Base-by-base conservation (phyloP, 2,797 vertebrate species). In the Pipistrellus pygmaeus region DNA sequence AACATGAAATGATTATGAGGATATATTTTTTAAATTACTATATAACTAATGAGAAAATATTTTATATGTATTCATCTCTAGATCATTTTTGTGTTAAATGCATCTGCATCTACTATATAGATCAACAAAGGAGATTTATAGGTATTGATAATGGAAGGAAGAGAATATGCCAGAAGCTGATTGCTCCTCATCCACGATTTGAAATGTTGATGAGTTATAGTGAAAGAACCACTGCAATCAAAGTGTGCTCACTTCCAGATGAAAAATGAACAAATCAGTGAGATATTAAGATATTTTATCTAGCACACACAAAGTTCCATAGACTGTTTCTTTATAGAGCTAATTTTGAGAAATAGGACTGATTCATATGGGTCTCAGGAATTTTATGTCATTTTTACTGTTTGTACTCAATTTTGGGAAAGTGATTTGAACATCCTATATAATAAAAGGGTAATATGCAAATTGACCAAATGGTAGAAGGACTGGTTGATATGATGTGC, bases 251-350 rank as follows among this genome's bases (percentile, higher is more conserved):
- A 83, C n/a, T 81, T 77, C 44, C 41, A 95, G 72, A 73, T 46
- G 68, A 84, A 90, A 91, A 91, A 10, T 30, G 23, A 73, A 92
- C 48, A 77, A 83, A 95, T 38, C 80, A 62, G 18, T 76, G 83
- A 96, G 53, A 71, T 69, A 91, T 72, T 88, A 84, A 94, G 73
- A 72, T 69, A 93, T 77, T 91, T 93, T 91, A 48, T 91, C 60
- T 93, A 86, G 73, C 27, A 77, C 18, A 53, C 5, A 41, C 11
- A 7, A 64, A 64, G 32, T 90, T 90, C 80, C 76, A 93, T 32
- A 2, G 18, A 89, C 57, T 82, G 21, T n/a, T 44, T 91, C 89
- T 93, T 57, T 83, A 80, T 10, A 76, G 46, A 85, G 38, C 66
- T 88, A 82, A 15, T 89, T 93, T 87, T 82, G 55, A 92, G 35